Evolutionary conservation across 2,888 invertebrate species (phyloP).

Genomic region (Ormia ochracea): DNA sequence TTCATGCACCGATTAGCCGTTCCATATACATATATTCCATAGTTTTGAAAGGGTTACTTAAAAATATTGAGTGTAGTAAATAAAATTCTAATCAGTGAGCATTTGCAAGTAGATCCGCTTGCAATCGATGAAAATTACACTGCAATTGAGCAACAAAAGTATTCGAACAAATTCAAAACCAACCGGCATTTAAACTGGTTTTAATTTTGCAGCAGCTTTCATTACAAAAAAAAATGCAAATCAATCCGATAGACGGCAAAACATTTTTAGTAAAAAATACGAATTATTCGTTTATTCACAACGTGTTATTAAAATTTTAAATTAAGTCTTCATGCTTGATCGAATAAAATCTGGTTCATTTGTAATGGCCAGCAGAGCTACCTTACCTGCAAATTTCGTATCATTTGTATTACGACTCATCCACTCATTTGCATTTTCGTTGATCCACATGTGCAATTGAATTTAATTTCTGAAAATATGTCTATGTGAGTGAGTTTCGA

Average conservation of each 20-base stretch:
- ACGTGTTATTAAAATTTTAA: conserved; percentile 13
- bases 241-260: conserved; percentile 11
- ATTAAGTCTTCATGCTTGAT: background rate
- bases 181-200: background rate
- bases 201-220: background rate
- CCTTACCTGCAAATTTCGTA: background rate
- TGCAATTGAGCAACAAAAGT: background rate
- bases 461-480: background rate
- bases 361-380: background rate
- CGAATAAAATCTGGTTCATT: conserved; percentile 8
- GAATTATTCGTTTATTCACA: background rate
- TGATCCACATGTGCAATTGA: background rate
- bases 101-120: background rate
- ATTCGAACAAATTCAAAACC: background rate
- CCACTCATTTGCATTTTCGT: background rate
- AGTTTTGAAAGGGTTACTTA: too few species aligned
- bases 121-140: background rate
- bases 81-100: too few species aligned
- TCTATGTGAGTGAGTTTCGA: background rate
- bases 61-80: too few species aligned
- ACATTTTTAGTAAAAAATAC: background rate
- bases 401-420: background rate
- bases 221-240: background rate
- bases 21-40: too few species aligned
- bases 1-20: too few species aligned